Base-by-base conservation (phyloP, 2,113 vertebrate genomes). In the Taxidea taxus region DNA sequence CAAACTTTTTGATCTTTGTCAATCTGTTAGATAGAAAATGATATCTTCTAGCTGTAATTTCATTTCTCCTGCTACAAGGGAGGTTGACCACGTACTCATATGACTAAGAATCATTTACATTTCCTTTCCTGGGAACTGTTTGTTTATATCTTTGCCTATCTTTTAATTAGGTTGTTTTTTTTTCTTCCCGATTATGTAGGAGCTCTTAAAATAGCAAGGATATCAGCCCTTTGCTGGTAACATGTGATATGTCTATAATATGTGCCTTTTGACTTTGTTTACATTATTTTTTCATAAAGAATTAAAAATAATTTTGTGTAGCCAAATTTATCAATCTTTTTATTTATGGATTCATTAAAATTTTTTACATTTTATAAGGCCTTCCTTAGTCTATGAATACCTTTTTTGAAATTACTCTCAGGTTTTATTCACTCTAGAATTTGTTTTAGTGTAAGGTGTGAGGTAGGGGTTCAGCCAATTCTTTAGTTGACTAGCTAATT, bases 11-110 rank as follows among this genome's bases (percentile, higher is more conserved):
- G 95, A 98, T 98, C 97, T 98, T 97, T 98, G 97, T 98, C 98
- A 98, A 97, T 98, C 98, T 98, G 98, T 98, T 97, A 96, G 97
- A 98, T 96, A 97, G 83, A 98, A 97, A 98, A 98, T 85, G 96
- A 47, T 97, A 98, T 83, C 95, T 90, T 70, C 0, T 84, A 92
- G 74, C 96, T 90, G 70, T 93, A 64, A 96, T 97, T 96, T 96
- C 87, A 70, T 90, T 94, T 95, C 92, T 97, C 91, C 80, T 49
- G 85, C 95, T 97, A 92, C 96, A 96, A 96, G 96, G 94, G 97
- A 98, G 95, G 96, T 88, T 97, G 97, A 96, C 85, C 81, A 1
- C 97, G 97, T 98, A 97, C 97, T 96, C 94, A 91, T 94, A 75
- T 96, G 97, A 97, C 85, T 98, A 94, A 95, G 97, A 96, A 74